Percentiles rank a stretch among this genome's conserved stretches.
Evolutionary conservation across 2,113 vertebrate species (phyloP).

Genomic region (Nothobranchius furzeri): DNA sequence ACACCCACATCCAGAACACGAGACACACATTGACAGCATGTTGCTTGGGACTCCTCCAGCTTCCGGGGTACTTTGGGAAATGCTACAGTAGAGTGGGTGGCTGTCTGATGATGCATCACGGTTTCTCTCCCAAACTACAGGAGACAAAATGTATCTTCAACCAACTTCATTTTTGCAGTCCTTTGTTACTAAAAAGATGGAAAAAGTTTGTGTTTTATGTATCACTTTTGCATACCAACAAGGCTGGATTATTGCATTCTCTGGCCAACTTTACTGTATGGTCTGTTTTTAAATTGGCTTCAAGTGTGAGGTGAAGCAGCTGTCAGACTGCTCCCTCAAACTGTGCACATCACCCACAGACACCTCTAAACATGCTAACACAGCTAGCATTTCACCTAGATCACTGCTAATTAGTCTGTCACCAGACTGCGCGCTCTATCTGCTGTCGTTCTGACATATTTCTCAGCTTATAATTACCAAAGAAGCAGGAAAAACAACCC

Average conservation of each 20-base stretch:
- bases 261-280: constrained; percentile 35
- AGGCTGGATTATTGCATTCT: constrained; percentile 14
- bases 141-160: neutral
- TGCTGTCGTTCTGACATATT: constrained; percentile 44
- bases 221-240: neutral
- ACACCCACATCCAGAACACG: constrained; percentile 47
- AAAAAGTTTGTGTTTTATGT: no score
- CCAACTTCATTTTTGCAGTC: no score
- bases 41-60: constrained; percentile 28
- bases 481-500: constrained; percentile 25
- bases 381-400: constrained; percentile 67
- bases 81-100: constrained; percentile 1
- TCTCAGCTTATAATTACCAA: constrained; percentile 33
- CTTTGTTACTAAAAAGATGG: no score
- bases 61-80: constrained; percentile 25
- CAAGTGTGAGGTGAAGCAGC: constrained; percentile 59
- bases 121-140: neutral
- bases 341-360: constrained; percentile 56
- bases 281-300: constrained; percentile 57
- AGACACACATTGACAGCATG: constrained; percentile 38
- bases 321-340: constrained; percentile 63
- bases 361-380: constrained; percentile 51
- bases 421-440: constrained; percentile 62
- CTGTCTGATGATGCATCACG: neutral
- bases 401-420: constrained; percentile 70